These are phyloP conservation scores for Hystrix brachyura DNA, from an alignment of 2,113 vertebrate species.

Conservation along the genomic window DNA sequence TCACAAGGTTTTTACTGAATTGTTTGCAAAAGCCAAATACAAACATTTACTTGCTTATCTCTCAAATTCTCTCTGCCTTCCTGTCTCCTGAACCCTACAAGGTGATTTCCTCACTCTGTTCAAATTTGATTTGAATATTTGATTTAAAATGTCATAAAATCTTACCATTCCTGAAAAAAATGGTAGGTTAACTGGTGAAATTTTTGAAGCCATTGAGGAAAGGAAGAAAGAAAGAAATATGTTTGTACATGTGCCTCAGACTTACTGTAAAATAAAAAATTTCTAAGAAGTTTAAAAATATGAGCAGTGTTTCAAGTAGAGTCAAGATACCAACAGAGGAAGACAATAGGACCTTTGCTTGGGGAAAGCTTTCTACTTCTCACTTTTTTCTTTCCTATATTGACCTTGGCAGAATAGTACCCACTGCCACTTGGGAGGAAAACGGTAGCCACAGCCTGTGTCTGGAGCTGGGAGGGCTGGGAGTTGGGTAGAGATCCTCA, in stretches of 20 bases:
- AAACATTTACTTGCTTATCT: not conserved
- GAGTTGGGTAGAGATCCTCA: not conserved
- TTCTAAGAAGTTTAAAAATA: not conserved
- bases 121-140: constrained; percentile 71
- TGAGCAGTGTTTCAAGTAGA: not conserved
- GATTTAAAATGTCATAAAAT: constrained; percentile 39
- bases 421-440: not conserved
- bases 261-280: not conserved
- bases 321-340: not conserved
- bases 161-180: not conserved
- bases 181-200: not conserved
- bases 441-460: not conserved
- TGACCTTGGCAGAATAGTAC: not conserved
- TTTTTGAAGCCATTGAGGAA: not conserved
- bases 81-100: constrained; percentile 30
- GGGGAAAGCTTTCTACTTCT: not conserved
- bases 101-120: not conserved
- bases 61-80: not conserved
- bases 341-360: not conserved
- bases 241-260: not conserved
- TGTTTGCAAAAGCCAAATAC: not conserved
- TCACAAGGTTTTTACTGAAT: not conserved
- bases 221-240: not conserved
- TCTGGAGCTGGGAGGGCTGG: not conserved
- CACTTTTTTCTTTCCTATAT: not conserved